A percentile compares a stretch with the other conserved stretches of the same genome.
Evolutionary conservation across 2,888 invertebrate genomes (phyloP).

Genomic region (Malacosoma neustria): DNA sequence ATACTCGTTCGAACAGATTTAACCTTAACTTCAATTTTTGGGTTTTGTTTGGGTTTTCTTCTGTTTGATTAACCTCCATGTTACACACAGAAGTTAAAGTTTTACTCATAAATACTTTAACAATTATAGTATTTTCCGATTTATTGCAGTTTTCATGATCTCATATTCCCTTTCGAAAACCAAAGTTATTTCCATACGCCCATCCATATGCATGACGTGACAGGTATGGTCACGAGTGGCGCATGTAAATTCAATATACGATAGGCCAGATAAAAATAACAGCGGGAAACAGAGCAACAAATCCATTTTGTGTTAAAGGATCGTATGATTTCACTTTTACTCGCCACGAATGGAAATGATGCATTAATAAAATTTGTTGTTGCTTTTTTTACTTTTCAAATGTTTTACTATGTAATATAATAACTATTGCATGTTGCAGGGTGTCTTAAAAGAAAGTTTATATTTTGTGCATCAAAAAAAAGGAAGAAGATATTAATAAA

Average conservation of each 20-base stretch:
- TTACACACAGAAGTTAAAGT: no score
- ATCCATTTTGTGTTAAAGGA: conserved; percentile 39
- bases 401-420: no score
- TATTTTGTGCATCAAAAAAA: no score
- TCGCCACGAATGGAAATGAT: conserved; percentile 7
- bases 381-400: background rate
- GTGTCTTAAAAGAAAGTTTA: no score
- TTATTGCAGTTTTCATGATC: background rate
- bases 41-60: no score
- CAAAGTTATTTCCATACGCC: conserved; percentile 57
- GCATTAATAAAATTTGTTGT: conserved; percentile 1
- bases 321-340: conserved; percentile 19
- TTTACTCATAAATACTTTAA: no score
- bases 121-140: no score
- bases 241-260: conserved; percentile 57
- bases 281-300: conserved; percentile 42
- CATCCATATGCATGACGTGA: conserved; percentile 61
- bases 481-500: no score
- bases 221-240: conserved; percentile 38
- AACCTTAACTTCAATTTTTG: no score
- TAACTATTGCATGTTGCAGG: no score
- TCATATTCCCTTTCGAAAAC: conserved; percentile 1
- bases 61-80: no score
- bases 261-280: conserved; percentile 47
- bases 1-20: no score